A percentile compares a stretch with the other conserved stretches of the same genome.
Evolutionary conservation across 2,888 invertebrate genomes (phyloP).

Genomic region (Pteria penguin): DNA sequence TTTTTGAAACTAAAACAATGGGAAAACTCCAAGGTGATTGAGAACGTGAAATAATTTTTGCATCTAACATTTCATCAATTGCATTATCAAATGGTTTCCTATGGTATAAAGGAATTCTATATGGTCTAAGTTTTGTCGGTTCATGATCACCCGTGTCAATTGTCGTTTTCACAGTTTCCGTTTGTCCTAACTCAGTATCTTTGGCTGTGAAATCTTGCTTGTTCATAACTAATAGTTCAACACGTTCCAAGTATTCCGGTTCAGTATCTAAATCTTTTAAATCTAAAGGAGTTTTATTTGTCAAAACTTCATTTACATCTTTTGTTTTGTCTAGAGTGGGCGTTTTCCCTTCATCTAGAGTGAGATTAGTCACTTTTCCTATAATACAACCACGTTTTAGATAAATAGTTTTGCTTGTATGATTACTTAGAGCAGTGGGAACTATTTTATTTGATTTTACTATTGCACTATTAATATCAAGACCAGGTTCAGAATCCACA

Average conservation of each 20-base stretch:
- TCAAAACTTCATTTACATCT: neutral
- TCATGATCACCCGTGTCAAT: neutral
- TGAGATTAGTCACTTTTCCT: neutral
- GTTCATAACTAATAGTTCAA: constrained; percentile 5
- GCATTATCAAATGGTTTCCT: constrained; percentile 1
- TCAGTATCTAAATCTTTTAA: neutral
- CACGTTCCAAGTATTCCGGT: neutral
- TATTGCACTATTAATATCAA: neutral
- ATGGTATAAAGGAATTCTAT: constrained; percentile 4
- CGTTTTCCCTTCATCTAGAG: neutral
- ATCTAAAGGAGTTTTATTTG: neutral
- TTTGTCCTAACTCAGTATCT: constrained; percentile 32
- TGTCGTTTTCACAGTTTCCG: neutral
- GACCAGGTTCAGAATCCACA: neutral
- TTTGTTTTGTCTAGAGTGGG: too few species aligned
- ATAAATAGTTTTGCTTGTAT: neutral
- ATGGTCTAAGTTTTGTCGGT: constrained; percentile 7
- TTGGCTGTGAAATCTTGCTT: constrained; percentile 39
- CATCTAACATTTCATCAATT: constrained; percentile 11
- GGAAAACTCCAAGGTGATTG: constrained; percentile 2
- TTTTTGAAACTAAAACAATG: neutral
- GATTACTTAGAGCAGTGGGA: neutral
- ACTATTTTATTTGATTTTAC: neutral
- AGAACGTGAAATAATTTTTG: neutral
- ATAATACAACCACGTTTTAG: neutral